phyloP scores from a whole-genome alignment of 1,140 invertebrate genomes.

The Ruditapes philippinarum region DNA sequence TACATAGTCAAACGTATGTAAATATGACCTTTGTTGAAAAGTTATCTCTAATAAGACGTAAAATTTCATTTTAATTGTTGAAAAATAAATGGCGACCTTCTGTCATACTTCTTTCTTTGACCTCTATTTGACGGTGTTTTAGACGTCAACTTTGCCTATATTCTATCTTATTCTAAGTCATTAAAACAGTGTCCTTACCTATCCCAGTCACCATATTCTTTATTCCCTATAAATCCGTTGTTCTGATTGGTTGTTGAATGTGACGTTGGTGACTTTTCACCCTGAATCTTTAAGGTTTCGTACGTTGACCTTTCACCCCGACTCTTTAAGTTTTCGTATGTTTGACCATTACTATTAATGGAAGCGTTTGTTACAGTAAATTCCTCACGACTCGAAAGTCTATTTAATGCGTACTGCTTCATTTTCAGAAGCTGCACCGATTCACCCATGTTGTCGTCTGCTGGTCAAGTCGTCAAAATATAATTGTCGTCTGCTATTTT shows the following conservation, averaged over 20 bases:
- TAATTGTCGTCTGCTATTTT: neutral
- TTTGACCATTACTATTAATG: neutral
- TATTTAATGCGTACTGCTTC: slow-evolving; percentile 18
- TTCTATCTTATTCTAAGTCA: too few species aligned
- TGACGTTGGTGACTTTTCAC: neutral
- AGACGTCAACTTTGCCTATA: too few species aligned
- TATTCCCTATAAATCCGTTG: slow-evolving; percentile 50
- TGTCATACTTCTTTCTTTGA: too few species aligned
- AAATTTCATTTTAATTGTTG: too few species aligned
- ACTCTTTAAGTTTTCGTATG: neutral
- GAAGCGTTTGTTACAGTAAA: neutral
- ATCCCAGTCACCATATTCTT: slow-evolving; percentile 56
- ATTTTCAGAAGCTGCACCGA: slow-evolving; percentile 22
- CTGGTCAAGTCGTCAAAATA: neutral
- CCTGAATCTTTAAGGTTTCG: neutral
- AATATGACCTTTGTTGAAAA: too few species aligned
- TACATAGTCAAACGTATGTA: too few species aligned
- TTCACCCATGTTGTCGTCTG: slow-evolving; percentile 43
- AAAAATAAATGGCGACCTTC: too few species aligned
- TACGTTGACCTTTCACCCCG: neutral
- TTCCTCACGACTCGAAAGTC: neutral
- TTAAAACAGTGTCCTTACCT: too few species aligned
- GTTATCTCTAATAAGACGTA: too few species aligned
- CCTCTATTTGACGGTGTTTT: too few species aligned
- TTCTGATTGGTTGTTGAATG: neutral